Percentiles rank a stretch among this genome's conserved stretches.
phyloP scores from a whole-genome alignment of 1,140 invertebrate genomes.

The Cotesia glomerata region DNA sequence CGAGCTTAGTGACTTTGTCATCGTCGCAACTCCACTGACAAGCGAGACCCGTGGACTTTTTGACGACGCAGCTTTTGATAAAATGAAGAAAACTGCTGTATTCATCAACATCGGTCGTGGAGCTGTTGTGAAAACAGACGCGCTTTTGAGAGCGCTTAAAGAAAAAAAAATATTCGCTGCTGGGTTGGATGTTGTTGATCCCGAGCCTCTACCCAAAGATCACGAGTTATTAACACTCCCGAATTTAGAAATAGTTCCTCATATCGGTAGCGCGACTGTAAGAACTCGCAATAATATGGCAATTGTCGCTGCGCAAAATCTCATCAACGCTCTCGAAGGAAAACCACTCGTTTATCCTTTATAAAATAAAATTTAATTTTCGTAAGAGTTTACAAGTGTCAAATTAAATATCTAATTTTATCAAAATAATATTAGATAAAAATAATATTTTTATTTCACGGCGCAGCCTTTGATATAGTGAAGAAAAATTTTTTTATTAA shows the following conservation, averaged over 20 bases:
- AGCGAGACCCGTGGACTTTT: slow-evolving; percentile 76
- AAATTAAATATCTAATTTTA: too few relatives aligned
- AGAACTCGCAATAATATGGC: slow-evolving; percentile 83
- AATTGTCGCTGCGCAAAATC: slow-evolving; percentile 77
- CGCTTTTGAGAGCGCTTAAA: slow-evolving; percentile 75
- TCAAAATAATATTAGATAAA: too few relatives aligned
- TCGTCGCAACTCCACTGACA: slow-evolving; percentile 74
- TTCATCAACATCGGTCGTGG: slow-evolving; percentile 84
- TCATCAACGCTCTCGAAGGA: slow-evolving; percentile 76
- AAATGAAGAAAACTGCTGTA: slow-evolving; percentile 81
- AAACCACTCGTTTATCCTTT: slow-evolving; percentile 66
- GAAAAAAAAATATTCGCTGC: slow-evolving; percentile 79
- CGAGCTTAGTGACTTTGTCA: slow-evolving; percentile 77
- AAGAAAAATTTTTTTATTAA: too few relatives aligned
- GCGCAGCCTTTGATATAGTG: too few relatives aligned
- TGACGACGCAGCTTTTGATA: slow-evolving; percentile 70
- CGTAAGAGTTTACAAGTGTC: too few relatives aligned
- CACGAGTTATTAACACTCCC: slow-evolving; percentile 77
- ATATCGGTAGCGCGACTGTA: slow-evolving; percentile 84
- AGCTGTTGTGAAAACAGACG: slow-evolving; percentile 77
- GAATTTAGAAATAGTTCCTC: slow-evolving; percentile 84
- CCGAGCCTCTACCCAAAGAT: slow-evolving; percentile 83
- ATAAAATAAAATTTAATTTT: too few relatives aligned
- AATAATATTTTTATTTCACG: too few relatives aligned
- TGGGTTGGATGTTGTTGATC: slow-evolving; percentile 88